A percentile compares a stretch with the other conserved stretches of the same genome.
Evolutionary conservation across 1,140 invertebrate genomes (phyloP).

Genomic region (Coelopa frigida): DNA sequence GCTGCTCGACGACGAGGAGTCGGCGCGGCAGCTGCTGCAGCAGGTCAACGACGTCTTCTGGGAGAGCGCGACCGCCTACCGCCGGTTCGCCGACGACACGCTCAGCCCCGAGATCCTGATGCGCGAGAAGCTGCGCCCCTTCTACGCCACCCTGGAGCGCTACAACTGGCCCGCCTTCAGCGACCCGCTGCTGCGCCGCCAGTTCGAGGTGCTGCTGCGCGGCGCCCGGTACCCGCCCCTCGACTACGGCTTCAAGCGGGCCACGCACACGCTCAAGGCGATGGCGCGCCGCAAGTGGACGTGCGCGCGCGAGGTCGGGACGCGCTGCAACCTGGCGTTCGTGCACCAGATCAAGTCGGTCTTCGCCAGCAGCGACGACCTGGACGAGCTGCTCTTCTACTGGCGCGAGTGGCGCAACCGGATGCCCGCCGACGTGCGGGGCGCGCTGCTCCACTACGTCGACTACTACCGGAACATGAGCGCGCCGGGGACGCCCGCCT

Average conservation of each 20-base stretch:
- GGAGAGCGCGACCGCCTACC: slow-evolving; percentile 16
- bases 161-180: slow-evolving; percentile 15
- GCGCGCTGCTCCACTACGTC: slow-evolving; percentile 13
- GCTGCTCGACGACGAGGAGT: slow-evolving; percentile 6
- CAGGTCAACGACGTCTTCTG: slow-evolving; percentile 14
- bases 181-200: slow-evolving; percentile 12
- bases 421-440: slow-evolving; percentile 9
- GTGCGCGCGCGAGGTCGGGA: slow-evolving; percentile 2
- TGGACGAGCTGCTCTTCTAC: slow-evolving; percentile 17
- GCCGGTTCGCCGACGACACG: slow-evolving; percentile 15
- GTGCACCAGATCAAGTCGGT: slow-evolving; percentile 16
- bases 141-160: slow-evolving; percentile 12
- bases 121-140: slow-evolving; percentile 15
- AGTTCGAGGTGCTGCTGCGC: slow-evolving; percentile 16
- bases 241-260: slow-evolving; percentile 14
- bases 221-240: slow-evolving; percentile 15
- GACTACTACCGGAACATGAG: slow-evolving; percentile 12
- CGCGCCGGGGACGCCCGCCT: slow-evolving; percentile 3
- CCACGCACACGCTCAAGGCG: slow-evolving; percentile 11
- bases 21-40: slow-evolving; percentile 5
- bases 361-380: slow-evolving; percentile 18
- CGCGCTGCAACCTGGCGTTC: slow-evolving; percentile 14
- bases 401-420: slow-evolving; percentile 19
- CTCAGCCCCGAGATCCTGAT: slow-evolving; percentile 16
- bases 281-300: slow-evolving; percentile 15